phyloP scores from a whole-genome alignment of 2,113 vertebrate species.

The Riparia riparia region DNA sequence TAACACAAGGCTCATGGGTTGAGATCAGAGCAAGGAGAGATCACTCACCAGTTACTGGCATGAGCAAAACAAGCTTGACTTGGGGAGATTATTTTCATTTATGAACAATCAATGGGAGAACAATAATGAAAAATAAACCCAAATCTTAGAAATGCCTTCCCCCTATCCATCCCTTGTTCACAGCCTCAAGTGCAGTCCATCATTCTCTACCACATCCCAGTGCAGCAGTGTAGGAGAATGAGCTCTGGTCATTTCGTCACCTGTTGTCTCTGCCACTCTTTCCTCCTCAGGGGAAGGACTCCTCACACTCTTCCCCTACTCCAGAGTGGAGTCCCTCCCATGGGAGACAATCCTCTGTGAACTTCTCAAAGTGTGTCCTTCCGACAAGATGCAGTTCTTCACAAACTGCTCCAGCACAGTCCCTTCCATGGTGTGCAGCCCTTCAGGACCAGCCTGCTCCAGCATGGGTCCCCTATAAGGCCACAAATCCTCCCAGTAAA shows the following conservation, averaged over 20 bases:
- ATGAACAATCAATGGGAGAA: background rate
- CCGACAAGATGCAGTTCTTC: background rate
- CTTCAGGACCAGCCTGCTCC: background rate
- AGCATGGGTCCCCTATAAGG: rapidly evolving
- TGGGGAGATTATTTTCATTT: background rate
- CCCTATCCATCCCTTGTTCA: rapidly evolving
- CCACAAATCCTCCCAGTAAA: background rate
- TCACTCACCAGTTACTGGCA: background rate
- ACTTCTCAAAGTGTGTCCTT: background rate
- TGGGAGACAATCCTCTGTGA: background rate
- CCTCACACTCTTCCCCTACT: background rate
- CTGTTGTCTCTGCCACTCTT: rapidly evolving
- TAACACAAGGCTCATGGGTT: background rate
- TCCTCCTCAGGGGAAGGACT: background rate
- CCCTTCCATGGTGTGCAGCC: background rate
- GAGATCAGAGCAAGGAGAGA: background rate
- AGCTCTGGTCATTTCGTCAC: background rate
- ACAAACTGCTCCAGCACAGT: rapidly evolving
- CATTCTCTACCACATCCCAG: background rate
- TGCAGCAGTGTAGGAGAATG: too few relatives aligned
- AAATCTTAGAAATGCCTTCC: background rate
- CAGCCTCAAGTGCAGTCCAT: background rate
- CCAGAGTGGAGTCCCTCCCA: background rate
- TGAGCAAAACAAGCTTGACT: background rate
- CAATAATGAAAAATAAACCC: background rate